Conservation (phyloP, 2,113 vertebrate genomes). For the Trinectes maculatus region DNA sequence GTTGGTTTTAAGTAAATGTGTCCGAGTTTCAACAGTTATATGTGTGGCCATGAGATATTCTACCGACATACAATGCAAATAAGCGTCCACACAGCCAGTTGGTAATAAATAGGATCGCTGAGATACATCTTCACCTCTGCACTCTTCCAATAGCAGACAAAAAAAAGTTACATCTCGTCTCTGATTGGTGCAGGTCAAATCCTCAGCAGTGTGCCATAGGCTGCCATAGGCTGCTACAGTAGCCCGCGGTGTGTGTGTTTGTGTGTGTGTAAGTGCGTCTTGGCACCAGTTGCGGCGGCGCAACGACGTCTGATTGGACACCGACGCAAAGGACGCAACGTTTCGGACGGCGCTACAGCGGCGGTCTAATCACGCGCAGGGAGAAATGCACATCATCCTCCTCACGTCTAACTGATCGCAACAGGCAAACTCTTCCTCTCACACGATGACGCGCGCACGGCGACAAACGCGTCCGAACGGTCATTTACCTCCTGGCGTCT, state of each 20-base stretch:
- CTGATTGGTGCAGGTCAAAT: slow-evolving; percentile 70
- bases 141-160: slow-evolving; percentile 1
- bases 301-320: slow-evolving; percentile 73
- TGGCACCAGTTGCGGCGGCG: slow-evolving; percentile 71
- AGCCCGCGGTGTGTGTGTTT: slow-evolving; percentile 38
- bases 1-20: neutral
- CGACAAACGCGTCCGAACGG: neutral
- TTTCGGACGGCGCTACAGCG: slow-evolving; percentile 26
- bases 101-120: neutral
- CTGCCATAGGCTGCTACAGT: slow-evolving; percentile 69
- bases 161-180: slow-evolving; percentile 36
- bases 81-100: too few relatives aligned
- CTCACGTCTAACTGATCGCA: too few relatives aligned
- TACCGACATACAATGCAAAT: neutral
- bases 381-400: neutral
- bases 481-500: slow-evolving; percentile 68
- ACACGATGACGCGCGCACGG: slow-evolving; percentile 9
- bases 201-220: slow-evolving; percentile 50
- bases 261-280: slow-evolving; percentile 36
- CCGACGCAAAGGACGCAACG: slow-evolving; percentile 35
- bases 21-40: too few relatives aligned
- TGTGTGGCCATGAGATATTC: too few relatives aligned
- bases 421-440: neutral
- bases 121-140: neutral
- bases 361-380: slow-evolving; percentile 9